Evolutionary conservation across 2,797 vertebrate genomes (phyloP), one percentile per base, ranked within the genome.

Genomic region (Protonibea diacanthus): DNA sequence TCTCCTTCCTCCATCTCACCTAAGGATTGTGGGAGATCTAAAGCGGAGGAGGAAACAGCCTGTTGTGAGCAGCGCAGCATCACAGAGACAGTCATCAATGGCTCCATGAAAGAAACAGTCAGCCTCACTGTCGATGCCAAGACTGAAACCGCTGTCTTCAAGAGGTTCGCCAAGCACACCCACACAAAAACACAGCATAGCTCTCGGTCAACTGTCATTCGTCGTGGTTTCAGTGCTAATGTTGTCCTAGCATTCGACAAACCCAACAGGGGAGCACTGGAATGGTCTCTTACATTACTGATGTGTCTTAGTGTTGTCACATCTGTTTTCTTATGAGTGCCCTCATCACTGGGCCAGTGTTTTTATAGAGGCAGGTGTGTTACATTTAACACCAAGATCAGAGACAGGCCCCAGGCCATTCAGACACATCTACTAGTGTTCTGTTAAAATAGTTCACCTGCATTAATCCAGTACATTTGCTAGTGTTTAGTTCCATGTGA

Each of bases 61-160:
- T 94, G 90, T 38, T 23, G 92, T 27, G 97, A 98, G 94, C 97
- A 93, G 79, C 92, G 93, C 52, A 94, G 97, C 91, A 96, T 99
- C 89, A 99, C 98, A 0, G 98, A 99, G 94, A 99, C 98, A 0
- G 97, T 99, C 91, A 98, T 97, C 95, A 99, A 99, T 2, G 98
- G 98, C 94, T 97, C 97, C 88, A 96, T 99, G 97, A 99, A 99
- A 94, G 98, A 99, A 91, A 99, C 98, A 0, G 96, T 99, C 94
- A 99, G 98, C 94, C 97, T 99, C 94, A 99, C 98, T 80, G 98
- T 99, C 58, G 98, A 99, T n/a, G 98, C 98, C 94, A 99, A 98
- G 96, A 99, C 97, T 4, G 98, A 99, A 93, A 99, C 98, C 0
- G 98, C 98, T 0, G 97, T 99, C 92, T 99, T 99, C 94, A 99